These are phyloP conservation scores for Buteo buteo DNA, from an alignment of 2,113 vertebrate genomes.

Conservation along the genomic window DNA sequence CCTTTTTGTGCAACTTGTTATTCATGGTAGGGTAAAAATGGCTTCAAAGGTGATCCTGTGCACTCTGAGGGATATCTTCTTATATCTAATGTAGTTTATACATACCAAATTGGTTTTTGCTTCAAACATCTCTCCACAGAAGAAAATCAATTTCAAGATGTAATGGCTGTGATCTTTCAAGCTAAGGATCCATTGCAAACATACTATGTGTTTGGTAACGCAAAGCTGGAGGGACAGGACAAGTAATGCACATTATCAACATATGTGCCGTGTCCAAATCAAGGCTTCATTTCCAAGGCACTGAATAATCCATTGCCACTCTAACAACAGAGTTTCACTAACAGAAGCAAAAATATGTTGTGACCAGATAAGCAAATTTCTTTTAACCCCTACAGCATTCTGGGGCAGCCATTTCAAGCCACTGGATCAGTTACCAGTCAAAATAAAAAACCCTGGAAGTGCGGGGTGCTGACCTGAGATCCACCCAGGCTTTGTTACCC, in stretches of 20 bases:
- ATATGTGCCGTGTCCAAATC: not conserved
- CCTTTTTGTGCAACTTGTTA: constrained; percentile 39
- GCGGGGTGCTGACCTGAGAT: not conserved
- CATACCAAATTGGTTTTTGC: constrained; percentile 61
- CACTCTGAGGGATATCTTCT: constrained; percentile 36
- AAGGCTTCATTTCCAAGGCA: not conserved
- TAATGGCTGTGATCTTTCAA: constrained; percentile 26
- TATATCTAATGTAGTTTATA: constrained; percentile 50
- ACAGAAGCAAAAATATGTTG: not conserved
- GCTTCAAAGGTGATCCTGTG: constrained; percentile 4
- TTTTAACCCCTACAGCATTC: not conserved
- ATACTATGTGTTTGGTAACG: not conserved
- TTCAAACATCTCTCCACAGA: constrained; percentile 3
- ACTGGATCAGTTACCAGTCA: not conserved
- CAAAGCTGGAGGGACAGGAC: not conserved
- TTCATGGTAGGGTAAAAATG: not conserved
- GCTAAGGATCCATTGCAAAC: constrained; percentile 34
- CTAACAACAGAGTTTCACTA: not conserved
- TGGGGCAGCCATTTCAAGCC: not conserved
- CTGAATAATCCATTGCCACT: not conserved
- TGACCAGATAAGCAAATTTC: not conserved
- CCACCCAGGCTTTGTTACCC: not conserved
- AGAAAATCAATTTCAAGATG: constrained; percentile 57
- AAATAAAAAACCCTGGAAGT: not conserved
- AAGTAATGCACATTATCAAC: not conserved